Evolutionary conservation across 2,888 invertebrate genomes (phyloP).

Genomic region (Cephonodes hylas): DNA sequence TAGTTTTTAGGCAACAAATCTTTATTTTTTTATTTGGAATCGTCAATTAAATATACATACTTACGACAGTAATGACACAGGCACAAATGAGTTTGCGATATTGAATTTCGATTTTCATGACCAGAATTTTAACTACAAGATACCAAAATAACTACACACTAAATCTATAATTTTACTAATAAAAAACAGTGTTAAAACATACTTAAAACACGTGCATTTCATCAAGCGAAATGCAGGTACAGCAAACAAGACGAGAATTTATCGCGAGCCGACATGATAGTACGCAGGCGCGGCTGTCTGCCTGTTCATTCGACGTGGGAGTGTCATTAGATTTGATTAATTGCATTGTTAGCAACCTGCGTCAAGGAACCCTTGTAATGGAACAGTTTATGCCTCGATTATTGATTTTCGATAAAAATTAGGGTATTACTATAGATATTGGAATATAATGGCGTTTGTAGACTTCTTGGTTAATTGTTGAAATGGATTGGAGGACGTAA

Average conservation of each 20-base stretch:
- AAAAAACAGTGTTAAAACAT: neutral
- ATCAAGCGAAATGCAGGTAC: neutral
- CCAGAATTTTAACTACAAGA: neutral
- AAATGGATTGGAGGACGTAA: no score
- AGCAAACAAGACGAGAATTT: neutral
- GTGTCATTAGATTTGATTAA: conserved; percentile 23
- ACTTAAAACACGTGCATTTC: neutral
- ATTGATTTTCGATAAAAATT: neutral
- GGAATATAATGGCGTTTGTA: no score
- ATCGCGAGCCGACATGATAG: neutral
- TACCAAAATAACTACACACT: no score
- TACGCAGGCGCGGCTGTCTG: conserved; percentile 12
- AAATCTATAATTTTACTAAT: neutral
- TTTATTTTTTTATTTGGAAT: no score
- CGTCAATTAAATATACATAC: no score
- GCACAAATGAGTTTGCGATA: no score
- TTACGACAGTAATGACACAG: no score
- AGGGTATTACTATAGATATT: no score
- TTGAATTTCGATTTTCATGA: neutral
- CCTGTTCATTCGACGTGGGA: conserved; percentile 25
- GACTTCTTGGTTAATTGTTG: no score
- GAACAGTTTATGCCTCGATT: neutral
- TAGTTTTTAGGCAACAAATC: no score
- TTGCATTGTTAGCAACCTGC: neutral
- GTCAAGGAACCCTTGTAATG: neutral